These are phyloP conservation scores for Dasysyrphus tricinctus DNA, from an alignment of 2,888 invertebrate genomes.

Conservation along the genomic window DNA sequence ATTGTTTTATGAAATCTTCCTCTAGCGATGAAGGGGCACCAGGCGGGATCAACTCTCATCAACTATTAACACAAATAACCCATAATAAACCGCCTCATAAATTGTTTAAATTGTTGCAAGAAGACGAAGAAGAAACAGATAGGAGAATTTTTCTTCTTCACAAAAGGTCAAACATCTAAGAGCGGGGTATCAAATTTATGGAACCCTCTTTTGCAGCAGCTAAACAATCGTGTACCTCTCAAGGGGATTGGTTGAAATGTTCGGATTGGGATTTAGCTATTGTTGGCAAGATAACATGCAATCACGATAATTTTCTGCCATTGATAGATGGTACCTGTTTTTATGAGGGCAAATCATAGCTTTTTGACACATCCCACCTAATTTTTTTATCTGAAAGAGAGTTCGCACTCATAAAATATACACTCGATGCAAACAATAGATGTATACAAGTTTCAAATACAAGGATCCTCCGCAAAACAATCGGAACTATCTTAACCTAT, in stretches of 20 bases:
- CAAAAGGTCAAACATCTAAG: constrained; percentile 53
- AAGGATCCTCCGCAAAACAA: constrained; percentile 51
- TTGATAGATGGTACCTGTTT: constrained; percentile 38
- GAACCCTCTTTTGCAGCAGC: constrained; percentile 20
- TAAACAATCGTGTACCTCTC: constrained; percentile 57
- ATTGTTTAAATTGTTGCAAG: constrained; percentile 44
- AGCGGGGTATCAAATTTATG: constrained; percentile 34
- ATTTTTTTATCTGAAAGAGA: background rate
- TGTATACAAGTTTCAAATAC: constrained; percentile 8
- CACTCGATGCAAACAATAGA: constrained; percentile 15
- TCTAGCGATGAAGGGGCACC: background rate
- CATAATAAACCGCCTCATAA: constrained; percentile 57
- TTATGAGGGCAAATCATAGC: constrained; percentile 43
- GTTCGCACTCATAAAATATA: background rate
- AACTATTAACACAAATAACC: constrained; percentile 65
- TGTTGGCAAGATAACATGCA: constrained; percentile 57
- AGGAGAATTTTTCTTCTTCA: background rate
- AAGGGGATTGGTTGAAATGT: constrained; percentile 50
- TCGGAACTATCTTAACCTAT: constrained; percentile 63
- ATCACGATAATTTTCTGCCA: constrained; percentile 57
- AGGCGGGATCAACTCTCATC: constrained; percentile 35
- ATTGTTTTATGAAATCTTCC: constrained; percentile 44
- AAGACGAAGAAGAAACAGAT: background rate
- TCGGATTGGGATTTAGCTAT: background rate
- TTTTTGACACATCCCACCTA: constrained; percentile 56